Base-by-base conservation (phyloP, 2,888 invertebrate genomes). In the Oligia fasciuncula region DNA sequence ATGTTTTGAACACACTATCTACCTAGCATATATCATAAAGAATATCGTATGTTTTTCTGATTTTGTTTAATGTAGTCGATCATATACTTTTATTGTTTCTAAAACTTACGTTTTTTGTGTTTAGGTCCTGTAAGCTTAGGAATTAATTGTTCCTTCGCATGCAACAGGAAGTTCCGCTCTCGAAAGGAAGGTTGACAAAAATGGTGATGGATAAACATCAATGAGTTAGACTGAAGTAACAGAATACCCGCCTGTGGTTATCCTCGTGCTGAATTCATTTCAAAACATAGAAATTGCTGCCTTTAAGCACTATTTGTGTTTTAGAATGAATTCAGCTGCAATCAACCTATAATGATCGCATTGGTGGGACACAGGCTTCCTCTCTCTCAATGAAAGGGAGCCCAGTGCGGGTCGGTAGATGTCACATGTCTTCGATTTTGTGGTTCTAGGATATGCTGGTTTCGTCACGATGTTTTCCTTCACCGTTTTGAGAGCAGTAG, bases 91-190 rank as follows among this genome's bases (percentile, higher is more conserved):
- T 6, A 40, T 40, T 40, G 5, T 40, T 40, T 40, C 40, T 40
- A 40, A 40, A 40, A 40, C 5, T 6, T 40, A 5, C 40, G 4
- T 40, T 40, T 40, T 40, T 40, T 40, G 5, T 5, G 40, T 40
- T 40, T 40, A 40, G 4, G 40, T 40, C 40, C 40, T 40, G 40
- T 40, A 40, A 40, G 40, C 5, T 43, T 40, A 19, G 13, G 63
- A 69, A 51, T 66, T 66, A 81, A 80, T 70, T 19, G 49, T 51
- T 17, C 11, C 9, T 51, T 51, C 5, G n/a, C 57, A 82, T 76
- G 77, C 69, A 43, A 80, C n/a, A 43, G 57, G 57, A 76, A 70
- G 14, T 35, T 43, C 23, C 23, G 0, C 3, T 2, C 23, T 23
- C 14, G 0, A 43, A 51, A 43, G 43, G 5, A 65, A 4, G 19